Conservation (phyloP, 1,140 invertebrate species). For the Cardiocondyla obscurior region DNA sequence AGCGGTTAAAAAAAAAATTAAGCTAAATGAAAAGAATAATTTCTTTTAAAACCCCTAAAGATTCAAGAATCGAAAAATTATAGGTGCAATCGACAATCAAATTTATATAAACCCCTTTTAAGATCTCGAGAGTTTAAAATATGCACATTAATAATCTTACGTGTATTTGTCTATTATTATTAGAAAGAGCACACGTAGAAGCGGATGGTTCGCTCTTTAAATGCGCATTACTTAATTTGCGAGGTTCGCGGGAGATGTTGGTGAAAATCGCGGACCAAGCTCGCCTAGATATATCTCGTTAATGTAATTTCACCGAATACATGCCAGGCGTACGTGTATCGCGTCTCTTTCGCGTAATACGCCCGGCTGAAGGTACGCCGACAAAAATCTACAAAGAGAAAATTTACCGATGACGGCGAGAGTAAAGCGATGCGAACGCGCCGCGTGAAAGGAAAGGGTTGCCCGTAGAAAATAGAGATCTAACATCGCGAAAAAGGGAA, state of each 20-base stretch:
- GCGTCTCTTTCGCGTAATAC: conserved; percentile 28
- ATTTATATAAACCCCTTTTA: background rate
- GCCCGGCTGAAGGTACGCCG: conserved; percentile 36
- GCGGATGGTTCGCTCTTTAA: conserved; percentile 24
- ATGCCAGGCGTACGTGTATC: background rate
- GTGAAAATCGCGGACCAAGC: conserved; percentile 7
- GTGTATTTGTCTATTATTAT: background rate
- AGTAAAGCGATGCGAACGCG: conserved; percentile 46
- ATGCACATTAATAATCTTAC: background rate
- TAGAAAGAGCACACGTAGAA: background rate
- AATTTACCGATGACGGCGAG: conserved; percentile 52
- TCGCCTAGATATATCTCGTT: conserved; percentile 33
- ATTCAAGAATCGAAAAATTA: no score
- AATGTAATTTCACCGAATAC: conserved; percentile 42
- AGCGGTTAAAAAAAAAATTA: no score
- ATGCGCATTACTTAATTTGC: conserved; percentile 38
- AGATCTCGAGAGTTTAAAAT: background rate
- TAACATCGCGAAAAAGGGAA: conserved; percentile 35
- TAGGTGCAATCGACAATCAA: background rate
- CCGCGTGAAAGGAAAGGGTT: conserved; percentile 36
- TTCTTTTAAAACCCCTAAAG: background rate
- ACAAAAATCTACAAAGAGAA: conserved; percentile 56
- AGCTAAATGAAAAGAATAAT: no score
- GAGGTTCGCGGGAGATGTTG: conserved; percentile 4
- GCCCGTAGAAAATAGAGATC: conserved; percentile 40